Percentiles rank a stretch among this genome's conserved stretches.
These are phyloP conservation scores for Blastobasis lacticolella DNA, from an alignment of 2,888 invertebrate species.

Conservation along the genomic window DNA sequence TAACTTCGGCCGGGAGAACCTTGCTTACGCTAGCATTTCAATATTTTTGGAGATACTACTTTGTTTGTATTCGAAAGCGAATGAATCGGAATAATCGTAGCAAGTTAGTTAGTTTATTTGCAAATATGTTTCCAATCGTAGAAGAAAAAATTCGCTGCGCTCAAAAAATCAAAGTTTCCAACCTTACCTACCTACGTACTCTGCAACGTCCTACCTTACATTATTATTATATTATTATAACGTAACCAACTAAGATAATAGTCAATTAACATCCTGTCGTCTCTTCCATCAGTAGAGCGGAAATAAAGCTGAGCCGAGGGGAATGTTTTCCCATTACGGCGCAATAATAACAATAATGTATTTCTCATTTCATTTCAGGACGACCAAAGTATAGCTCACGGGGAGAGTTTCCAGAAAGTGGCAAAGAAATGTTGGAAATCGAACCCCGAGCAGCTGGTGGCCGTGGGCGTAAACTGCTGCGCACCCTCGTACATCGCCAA, in stretches of 20 bases:
- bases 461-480: constrained; percentile 93
- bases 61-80: too few species aligned
- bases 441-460: constrained; percentile 82
- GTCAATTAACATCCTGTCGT: too few species aligned
- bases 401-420: constrained; percentile 84
- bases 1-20: constrained; percentile 5
- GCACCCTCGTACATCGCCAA: constrained; percentile 59
- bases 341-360: background rate
- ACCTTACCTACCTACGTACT: too few species aligned
- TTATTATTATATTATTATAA: too few species aligned
- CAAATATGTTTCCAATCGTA: too few species aligned
- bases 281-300: too few species aligned
- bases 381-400: constrained; percentile 80
- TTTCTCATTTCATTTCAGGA: constrained; percentile 38
- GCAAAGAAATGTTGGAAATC: constrained; percentile 81
- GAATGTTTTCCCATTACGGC: background rate
- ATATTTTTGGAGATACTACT: constrained; percentile 5
- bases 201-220: too few species aligned
- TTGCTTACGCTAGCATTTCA: constrained; percentile 7
- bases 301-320: background rate
- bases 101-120: too few species aligned
- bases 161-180: too few species aligned
- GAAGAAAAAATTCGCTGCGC: too few species aligned
- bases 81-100: too few species aligned
- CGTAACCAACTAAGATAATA: too few species aligned